phyloP scores from a whole-genome alignment of 1,140 invertebrate genomes.

The Micrasema longulum region DNA sequence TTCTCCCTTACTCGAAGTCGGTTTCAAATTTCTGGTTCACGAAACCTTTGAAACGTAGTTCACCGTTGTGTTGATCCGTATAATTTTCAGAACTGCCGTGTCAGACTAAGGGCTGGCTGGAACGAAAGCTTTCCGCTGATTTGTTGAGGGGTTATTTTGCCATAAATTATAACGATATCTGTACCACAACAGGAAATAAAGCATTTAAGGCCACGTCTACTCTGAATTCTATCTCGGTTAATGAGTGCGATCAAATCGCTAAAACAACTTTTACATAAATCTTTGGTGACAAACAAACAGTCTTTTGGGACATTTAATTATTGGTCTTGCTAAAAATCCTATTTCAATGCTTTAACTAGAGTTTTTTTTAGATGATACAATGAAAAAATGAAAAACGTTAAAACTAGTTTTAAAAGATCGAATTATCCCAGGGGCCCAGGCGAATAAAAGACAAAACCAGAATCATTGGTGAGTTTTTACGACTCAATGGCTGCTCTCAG shows the following conservation, averaged over 20 bases:
- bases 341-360: too few species aligned
- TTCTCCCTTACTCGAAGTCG: conserved; percentile 3
- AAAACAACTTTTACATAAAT: background rate
- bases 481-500: too few species aligned
- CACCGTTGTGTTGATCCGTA: conserved; percentile 1
- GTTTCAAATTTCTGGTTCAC: conserved; percentile 20
- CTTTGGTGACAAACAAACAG: conserved; percentile 4
- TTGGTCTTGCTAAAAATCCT: too few species aligned
- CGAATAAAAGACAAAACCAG: too few species aligned
- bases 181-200: conserved; percentile 20
- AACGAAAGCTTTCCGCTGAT: conserved; percentile 18
- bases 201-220: background rate
- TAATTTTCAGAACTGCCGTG: conserved; percentile 23
- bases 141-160: conserved; percentile 30
- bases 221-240: conserved; percentile 6
- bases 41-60: conserved; percentile 28
- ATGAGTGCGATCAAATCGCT: conserved; percentile 14
- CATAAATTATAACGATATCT: conserved; percentile 33
- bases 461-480: too few species aligned
- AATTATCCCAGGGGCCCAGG: too few species aligned
- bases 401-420: too few species aligned
- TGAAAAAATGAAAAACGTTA: too few species aligned
- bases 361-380: too few species aligned
- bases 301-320: background rate
- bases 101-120: conserved; percentile 1